Evolutionary conservation across 2,888 invertebrate species (phyloP), one percentile per base, ranked within the genome.

Genomic region (Julus scandinavius): DNA sequence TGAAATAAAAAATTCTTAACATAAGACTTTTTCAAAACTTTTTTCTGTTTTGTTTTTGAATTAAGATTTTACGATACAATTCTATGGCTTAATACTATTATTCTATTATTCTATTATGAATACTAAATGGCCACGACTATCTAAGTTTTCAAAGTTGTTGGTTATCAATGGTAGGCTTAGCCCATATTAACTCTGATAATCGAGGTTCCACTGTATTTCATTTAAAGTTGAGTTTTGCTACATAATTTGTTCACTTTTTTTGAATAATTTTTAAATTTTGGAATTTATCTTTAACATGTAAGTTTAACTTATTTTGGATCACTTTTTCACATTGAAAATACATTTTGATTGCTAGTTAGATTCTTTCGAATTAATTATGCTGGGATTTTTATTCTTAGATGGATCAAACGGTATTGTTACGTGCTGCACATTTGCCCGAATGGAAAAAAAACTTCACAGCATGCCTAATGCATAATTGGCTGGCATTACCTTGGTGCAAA

Each of bases 331-430:
- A 17, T 58, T 58, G 17, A 17, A 58, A 58, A 1, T n/a, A n/a
- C 58, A 54, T 11, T 58, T 54, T 54, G 11, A 13, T 54, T 54
- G 54, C 54, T n/a, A n/a, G 5, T 58, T 45, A 45, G 7, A 45
- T 58, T n/a, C 58, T 58, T 17, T 17, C 0, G 17, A 58, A 58
- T 15, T 58, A 58, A 58, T 58, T n/a, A n/a, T 58, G 58, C n/a
- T 58, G 58, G 58, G n/a, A 58, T 58, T 58, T 58, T 17, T 58
- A 58, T 58, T 58, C 58, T 58, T 58, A 58, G 58, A 58, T 58
- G 58, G 58, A 58, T 58, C 17, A 58, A 58, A 58, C 58, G 54
- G 54, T 58, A 58, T n/a, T 58, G 58, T n/a, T 58, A 58, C 58
- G 58, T 17, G 58, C 58, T 58, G n/a, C 58, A n/a, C 58, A 58